Evolutionary conservation across 2,113 vertebrate species (phyloP), one percentile per base, ranked within the genome.

Genomic region (Leucoraja erinaceus): DNA sequence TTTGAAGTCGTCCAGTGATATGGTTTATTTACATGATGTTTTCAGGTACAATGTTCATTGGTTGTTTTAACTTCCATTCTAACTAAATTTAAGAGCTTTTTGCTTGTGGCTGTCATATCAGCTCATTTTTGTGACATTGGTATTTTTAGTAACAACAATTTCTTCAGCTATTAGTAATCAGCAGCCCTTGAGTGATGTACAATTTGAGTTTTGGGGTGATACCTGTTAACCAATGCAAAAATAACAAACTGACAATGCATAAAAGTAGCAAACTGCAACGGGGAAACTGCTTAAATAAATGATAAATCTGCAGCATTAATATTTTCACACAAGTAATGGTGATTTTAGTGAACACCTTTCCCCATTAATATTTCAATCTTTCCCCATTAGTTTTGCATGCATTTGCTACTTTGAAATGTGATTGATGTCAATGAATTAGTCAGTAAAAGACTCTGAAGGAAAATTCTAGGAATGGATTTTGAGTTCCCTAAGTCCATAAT

Each of bases 371-470:
- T 54, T 66, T 33, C 61, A 90, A 38, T 68, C 47, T 47, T 47
- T 47, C 38, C 38, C 14, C 6, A 31, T 63, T 12, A 22, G 11
- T 90, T 70, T 91, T 31, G 70, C 8, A 20, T 47, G 7, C 1
- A 18, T 63, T 63, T 2, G n/a, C 66, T 22, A 70, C 9, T 91
- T 70, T 91, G 88, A 91, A 91, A 91, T 88, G 33, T n/a, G 70
- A 68, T 68, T 14, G 16, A 61, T 86, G 3, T 16, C 81, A 59
- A 47, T 47, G 5, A 81, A 1, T 54, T 81, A 16, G 78, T 61
- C 81, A 28, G 9, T 25, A 61, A 86, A 4, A n/a, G 56, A 86
- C 54, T 25, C 56, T n/a, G 25, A 25, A 90, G 84, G 54, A 84
- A 84, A 84, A 59, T 4, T 28, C 20, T 10, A 12, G 54, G 3